These are phyloP conservation scores for Pteropus alecto DNA, from an alignment of 2,113 vertebrate species.

Conservation along the genomic window DNA sequence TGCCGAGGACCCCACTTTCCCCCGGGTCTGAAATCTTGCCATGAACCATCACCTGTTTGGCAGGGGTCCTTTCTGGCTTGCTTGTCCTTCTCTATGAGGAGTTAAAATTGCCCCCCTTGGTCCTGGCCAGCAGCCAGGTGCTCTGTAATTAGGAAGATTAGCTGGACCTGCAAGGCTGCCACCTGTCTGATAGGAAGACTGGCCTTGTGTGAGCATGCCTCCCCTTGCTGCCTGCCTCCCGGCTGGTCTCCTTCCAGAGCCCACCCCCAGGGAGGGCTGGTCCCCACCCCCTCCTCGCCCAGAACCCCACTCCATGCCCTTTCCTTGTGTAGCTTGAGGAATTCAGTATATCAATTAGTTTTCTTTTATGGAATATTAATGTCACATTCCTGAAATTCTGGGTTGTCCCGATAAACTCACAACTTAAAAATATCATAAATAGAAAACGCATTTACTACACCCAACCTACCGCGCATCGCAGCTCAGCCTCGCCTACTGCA, in stretches of 20 bases:
- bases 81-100: neutral
- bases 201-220: neutral
- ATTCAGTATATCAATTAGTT: neutral
- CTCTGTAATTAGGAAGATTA: slow-evolving; percentile 51
- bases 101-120: neutral
- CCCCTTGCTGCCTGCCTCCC: neutral
- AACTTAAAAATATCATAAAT: neutral
- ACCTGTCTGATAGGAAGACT: slow-evolving; percentile 51
- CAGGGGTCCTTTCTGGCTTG: neutral
- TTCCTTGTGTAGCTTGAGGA: neutral
- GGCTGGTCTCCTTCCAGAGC: neutral
- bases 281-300: neutral
- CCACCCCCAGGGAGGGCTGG: neutral
- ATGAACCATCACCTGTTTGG: slow-evolving; percentile 33
- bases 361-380: slow-evolving; percentile 33
- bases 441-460: neutral
- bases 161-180: neutral
- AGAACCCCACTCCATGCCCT: neutral
- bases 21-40: neutral
- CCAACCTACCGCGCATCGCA: neutral
- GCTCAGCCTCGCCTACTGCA: neutral
- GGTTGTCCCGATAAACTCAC: neutral
- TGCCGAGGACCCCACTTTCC: neutral
- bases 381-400: neutral
- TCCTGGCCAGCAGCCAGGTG: slow-evolving; percentile 33